A percentile compares a stretch with the other conserved stretches of the same genome.
Evolutionary conservation across 2,113 vertebrate species (phyloP).

Genomic region (Chamaea fasciata): DNA sequence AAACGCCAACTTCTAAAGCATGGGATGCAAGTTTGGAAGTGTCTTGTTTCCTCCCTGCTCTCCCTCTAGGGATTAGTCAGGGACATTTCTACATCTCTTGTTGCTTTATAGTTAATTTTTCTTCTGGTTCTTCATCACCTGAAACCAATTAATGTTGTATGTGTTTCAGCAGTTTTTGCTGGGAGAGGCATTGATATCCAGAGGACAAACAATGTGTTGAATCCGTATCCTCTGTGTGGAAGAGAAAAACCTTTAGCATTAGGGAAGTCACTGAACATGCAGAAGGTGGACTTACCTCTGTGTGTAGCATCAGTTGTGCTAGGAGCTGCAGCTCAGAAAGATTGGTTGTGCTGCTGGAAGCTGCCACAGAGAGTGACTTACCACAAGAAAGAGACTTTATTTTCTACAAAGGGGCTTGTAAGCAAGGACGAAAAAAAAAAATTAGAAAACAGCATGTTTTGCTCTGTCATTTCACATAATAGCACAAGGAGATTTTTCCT

Average conservation of each 20-base stretch:
- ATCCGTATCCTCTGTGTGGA: neutral
- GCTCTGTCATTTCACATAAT: neutral
- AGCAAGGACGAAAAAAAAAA: neutral
- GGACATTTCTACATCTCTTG: neutral
- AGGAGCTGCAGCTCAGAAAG: neutral
- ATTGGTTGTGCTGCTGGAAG: neutral
- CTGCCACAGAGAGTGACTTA: neutral
- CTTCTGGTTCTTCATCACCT: neutral
- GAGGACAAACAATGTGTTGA: neutral
- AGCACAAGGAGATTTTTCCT: neutral
- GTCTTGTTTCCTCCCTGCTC: neutral
- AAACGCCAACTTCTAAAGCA: neutral
- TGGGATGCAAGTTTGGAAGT: neutral
- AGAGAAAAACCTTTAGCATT: neutral
- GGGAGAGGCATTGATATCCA: neutral
- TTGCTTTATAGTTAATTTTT: neutral
- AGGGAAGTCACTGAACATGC: fast-evolving
- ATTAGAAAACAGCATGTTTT: neutral
- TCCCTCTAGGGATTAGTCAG: fast-evolving
- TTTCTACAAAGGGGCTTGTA: neutral
- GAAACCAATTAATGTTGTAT: neutral
- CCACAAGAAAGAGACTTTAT: neutral
- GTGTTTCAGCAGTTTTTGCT: neutral
- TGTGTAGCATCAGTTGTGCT: neutral
- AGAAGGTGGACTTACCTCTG: neutral